Percentiles rank a stretch among this genome's conserved stretches.
Conservation (phyloP, 1,140 invertebrate genomes). For the Neocloeon triangulifer region DNA sequence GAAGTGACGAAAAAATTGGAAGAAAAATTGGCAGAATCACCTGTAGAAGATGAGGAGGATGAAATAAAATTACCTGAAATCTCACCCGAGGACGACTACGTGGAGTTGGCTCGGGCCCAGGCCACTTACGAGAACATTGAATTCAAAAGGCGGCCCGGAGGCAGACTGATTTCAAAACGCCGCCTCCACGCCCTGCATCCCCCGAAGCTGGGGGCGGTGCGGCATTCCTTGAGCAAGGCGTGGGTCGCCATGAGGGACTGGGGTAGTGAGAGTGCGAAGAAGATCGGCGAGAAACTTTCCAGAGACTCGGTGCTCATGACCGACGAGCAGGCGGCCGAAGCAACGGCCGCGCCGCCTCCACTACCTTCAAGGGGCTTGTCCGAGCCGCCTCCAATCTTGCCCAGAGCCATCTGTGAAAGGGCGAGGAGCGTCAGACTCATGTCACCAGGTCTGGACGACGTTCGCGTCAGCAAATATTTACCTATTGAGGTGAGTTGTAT, state of each 20-base stretch:
- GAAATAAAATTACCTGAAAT: slow-evolving; percentile 6
- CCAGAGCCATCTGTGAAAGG: too few species aligned
- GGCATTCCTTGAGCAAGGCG: slow-evolving; percentile 19
- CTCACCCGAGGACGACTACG: slow-evolving; percentile 2
- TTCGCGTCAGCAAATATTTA: too few species aligned
- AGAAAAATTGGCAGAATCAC: too few species aligned
- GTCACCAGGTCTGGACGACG: too few species aligned
- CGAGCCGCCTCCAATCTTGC: too few species aligned
- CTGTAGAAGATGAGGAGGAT: too few species aligned
- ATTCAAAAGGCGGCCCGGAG: too few species aligned
- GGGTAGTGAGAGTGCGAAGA: slow-evolving; percentile 23
- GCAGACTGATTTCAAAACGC: too few species aligned
- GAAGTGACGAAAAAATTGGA: too few species aligned
- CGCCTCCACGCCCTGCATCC: slow-evolving; percentile 7
- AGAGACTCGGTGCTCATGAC: slow-evolving; percentile 24
- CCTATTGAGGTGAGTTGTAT: too few species aligned
- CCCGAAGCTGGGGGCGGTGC: slow-evolving; percentile 9
- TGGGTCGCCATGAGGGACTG: slow-evolving; percentile 25
- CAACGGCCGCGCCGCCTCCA: slow-evolving; percentile 7
- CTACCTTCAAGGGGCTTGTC: slow-evolving; percentile 1
- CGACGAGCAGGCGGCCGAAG: slow-evolving; percentile 20
- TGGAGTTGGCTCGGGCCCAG: background rate
- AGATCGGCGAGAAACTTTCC: slow-evolving; percentile 22
- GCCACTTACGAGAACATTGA: slow-evolving; percentile 9
- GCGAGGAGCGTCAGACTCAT: too few species aligned